Evolutionary conservation across 2,113 vertebrate species (phyloP).

Genomic region (Asarcornis scutulata): DNA sequence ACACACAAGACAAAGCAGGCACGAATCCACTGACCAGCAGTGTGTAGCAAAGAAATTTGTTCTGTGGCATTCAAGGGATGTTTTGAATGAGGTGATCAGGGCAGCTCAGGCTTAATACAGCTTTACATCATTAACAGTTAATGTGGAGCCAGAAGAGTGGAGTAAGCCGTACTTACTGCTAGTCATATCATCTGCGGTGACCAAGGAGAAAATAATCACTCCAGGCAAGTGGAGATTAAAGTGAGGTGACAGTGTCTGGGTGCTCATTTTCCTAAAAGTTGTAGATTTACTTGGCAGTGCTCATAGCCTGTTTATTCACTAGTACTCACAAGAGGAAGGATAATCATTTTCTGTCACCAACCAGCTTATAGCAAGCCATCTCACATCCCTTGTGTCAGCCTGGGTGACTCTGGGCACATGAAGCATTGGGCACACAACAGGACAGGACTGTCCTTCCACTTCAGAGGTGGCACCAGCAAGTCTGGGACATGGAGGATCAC

Average conservation of each 20-base stretch:
- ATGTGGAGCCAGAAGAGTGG: slow-evolving; percentile 26
- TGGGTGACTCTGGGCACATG: not conserved
- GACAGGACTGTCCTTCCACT: not conserved
- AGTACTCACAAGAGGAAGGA: not conserved
- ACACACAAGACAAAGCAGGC: not conserved
- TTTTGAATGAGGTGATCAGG: slow-evolving; percentile 1
- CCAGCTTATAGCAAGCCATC: not conserved
- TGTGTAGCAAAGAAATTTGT: not conserved
- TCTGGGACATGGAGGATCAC: not conserved
- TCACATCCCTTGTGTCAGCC: not conserved
- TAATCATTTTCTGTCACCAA: not conserved
- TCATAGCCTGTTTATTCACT: not conserved
- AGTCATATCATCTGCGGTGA: slow-evolving; percentile 34
- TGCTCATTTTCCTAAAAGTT: not conserved
- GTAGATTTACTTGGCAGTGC: slow-evolving; percentile 25
- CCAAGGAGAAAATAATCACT: slow-evolving; percentile 55
- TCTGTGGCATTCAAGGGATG: not conserved
- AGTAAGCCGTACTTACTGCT: slow-evolving; percentile 54
- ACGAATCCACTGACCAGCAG: not conserved
- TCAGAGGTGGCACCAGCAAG: not conserved
- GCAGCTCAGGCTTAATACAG: slow-evolving; percentile 51
- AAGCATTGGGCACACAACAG: accelerated
- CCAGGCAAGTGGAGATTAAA: slow-evolving; percentile 45
- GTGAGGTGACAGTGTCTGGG: slow-evolving; percentile 7
- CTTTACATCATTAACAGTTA: slow-evolving; percentile 56